These are phyloP conservation scores for Bovichtus diacanthus DNA, from an alignment of 2,797 vertebrate species.

Conservation along the genomic window DNA sequence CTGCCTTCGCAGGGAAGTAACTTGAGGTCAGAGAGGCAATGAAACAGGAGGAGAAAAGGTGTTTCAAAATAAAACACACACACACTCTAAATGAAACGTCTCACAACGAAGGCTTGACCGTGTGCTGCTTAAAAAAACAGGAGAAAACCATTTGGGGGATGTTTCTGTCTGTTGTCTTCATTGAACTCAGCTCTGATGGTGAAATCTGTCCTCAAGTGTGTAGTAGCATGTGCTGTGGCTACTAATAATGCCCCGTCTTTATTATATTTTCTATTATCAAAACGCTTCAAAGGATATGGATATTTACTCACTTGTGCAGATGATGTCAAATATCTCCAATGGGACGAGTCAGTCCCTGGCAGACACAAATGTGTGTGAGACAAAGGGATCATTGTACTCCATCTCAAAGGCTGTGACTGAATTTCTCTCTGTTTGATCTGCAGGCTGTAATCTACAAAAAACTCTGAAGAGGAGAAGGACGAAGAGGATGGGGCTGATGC, in stretches of 20 bases:
- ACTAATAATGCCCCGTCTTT: conserved; percentile 7
- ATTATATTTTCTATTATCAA: conserved; percentile 15
- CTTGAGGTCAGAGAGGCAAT: conserved; percentile 42
- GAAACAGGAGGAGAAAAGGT: conserved; percentile 13
- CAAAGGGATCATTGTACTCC: conserved; percentile 72
- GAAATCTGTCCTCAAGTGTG: conserved; percentile 23
- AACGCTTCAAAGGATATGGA: conserved; percentile 25
- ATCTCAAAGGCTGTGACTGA: conserved; percentile 70
- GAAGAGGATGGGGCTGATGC: conserved; percentile 70
- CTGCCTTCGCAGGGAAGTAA: conserved; percentile 33
- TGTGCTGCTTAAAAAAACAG: conserved; percentile 6
- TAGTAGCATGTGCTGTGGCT: background rate
- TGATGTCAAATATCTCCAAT: conserved; percentile 41
- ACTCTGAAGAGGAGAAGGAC: conserved; percentile 56
- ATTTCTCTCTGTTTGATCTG: conserved; percentile 81
- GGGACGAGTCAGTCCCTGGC: conserved; percentile 47
- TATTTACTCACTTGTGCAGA: conserved; percentile 48
- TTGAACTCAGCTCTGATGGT: conserved; percentile 24
- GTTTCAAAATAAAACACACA: conserved; percentile 46
- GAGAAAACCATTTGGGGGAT: conserved; percentile 19
- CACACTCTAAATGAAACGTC: conserved; percentile 8
- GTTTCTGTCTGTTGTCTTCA: conserved; percentile 23
- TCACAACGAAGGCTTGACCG: background rate
- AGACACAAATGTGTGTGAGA: conserved; percentile 56
- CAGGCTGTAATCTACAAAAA: conserved; percentile 80